Evolutionary conservation across 2,888 invertebrate genomes (phyloP), one percentile per base, ranked within the genome.

Genomic region (Synergus japonicus): DNA sequence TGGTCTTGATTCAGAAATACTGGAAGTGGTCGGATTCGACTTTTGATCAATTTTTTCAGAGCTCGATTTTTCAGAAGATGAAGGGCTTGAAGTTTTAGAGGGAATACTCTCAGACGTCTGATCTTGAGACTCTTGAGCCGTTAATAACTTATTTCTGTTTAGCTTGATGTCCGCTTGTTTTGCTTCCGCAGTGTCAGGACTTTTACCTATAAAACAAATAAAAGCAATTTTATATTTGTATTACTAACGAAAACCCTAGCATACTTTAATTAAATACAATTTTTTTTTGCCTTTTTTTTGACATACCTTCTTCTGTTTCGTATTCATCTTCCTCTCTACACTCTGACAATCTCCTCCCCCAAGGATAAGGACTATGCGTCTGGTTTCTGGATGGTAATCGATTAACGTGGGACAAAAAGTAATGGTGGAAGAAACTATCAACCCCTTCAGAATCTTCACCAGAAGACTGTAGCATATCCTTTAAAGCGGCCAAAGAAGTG

Each of bases 261-360:
- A 49, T 18, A 54, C 8, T 54, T 46, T 12, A 13, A 46, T 12
- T 1, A 12, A 12, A 7, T 13, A 18, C 46, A 49, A 76, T 13
- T 76, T 82, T 82, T 82, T 46, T 29, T 63, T 29, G 3, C 4
- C 9, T 29, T 64, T 4, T 4, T 65, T 15, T 13, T 9, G 10
- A n/a, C 41, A 29, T 80, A 92, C 92, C 90, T 88, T 92, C 90
- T 80, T 92, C 91, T n/a, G 90, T 90, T 84, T 96, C 96, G 78
- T 96, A 96, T 90, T 97, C 97, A 87, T 97, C 97, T 92, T 97
- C 97, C 90, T 97, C 97, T 81, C 96, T 94, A 90, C 97, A 97
- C 92, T 97, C 96, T 4, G 97, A 97, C 83, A 97, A 92, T 15
- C 97, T 94, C 46, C 92, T 88, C 5, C 92, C 92, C 90, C 92